These are phyloP conservation scores for Leptestheria dahalacensis DNA, from an alignment of 1,140 invertebrate genomes.

Conservation along the genomic window DNA sequence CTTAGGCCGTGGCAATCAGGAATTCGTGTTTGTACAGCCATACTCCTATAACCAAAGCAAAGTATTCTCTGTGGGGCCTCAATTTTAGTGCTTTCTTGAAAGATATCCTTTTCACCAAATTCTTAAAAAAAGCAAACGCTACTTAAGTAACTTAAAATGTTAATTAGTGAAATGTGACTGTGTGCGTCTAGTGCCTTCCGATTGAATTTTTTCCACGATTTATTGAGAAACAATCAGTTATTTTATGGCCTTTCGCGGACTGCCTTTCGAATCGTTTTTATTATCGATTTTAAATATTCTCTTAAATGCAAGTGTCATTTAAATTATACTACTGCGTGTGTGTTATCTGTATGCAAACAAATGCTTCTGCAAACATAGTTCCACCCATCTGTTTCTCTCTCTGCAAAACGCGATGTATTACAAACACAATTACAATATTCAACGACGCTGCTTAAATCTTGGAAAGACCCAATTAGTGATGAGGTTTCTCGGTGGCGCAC, in stretches of 20 bases:
- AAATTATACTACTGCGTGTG: background rate
- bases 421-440: conserved; percentile 5
- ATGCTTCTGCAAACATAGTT: background rate
- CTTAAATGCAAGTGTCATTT: no score
- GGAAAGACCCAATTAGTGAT: background rate
- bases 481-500: background rate
- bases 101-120: background rate
- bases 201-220: background rate
- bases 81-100: background rate
- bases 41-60: background rate
- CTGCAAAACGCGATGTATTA: background rate
- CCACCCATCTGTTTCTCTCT: background rate
- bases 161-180: no score
- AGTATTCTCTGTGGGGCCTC: background rate
- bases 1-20: background rate
- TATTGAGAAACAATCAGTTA: background rate
- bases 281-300: no score
- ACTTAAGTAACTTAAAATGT: background rate
- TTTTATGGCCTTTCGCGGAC: background rate
- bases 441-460: background rate
- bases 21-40: background rate
- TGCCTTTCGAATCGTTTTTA: no score
- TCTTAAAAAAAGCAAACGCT: no score
- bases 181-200: background rate
- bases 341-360: background rate